phyloP scores from a whole-genome alignment of 2,797 vertebrate genomes.

The Denticeps clupeoides region DNA sequence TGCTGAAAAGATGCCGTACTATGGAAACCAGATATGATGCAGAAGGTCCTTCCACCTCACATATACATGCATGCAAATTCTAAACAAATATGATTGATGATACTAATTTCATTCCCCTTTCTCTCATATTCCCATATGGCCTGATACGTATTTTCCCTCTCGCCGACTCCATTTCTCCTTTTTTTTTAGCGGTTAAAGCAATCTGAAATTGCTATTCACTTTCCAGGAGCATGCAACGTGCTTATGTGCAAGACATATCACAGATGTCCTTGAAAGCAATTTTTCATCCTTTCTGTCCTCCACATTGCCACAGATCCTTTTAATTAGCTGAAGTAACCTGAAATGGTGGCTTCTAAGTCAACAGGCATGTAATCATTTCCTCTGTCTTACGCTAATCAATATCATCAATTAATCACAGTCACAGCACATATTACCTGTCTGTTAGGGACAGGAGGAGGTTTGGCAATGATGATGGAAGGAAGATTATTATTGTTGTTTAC shows the following conservation, averaged over 20 bases:
- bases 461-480: too few species aligned
- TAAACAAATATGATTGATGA: constrained; percentile 32
- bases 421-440: constrained; percentile 46
- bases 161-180: not conserved
- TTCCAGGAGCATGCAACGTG: not conserved
- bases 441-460: too few species aligned
- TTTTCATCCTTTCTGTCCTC: not conserved
- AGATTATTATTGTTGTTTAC: too few species aligned
- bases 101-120: constrained; percentile 23
- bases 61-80: constrained; percentile 12
- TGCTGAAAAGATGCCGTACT: too few species aligned
- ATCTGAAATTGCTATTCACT: not conserved
- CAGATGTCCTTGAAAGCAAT: constrained; percentile 30
- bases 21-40: too few species aligned
- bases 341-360: constrained; percentile 51
- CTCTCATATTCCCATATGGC: constrained; percentile 23
- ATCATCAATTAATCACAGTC: constrained; percentile 42
- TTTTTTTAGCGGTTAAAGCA: constrained; percentile 1
- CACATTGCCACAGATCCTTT: constrained; percentile 43
- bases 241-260: not conserved
- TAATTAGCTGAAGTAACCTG: constrained; percentile 50
- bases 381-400: constrained; percentile 44
- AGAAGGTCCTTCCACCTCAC: not conserved
- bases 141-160: not conserved
- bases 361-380: constrained; percentile 50